phyloP scores from a whole-genome alignment of 1,140 invertebrate species.

The silkworm (Bombyx mori) region ASM3026992v2 NC_085128.1:6639001-6639500 shows the following conservation, averaged over 20 bases:
- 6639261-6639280: not conserved
- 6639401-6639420: too few relatives aligned
- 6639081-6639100: slow-evolving; percentile 25
- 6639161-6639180: slow-evolving; percentile 59
- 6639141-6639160: slow-evolving; percentile 22
- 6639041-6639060: too few relatives aligned
- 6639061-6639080: too few relatives aligned
- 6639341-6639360: too few relatives aligned
- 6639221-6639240: not conserved
- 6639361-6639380: too few relatives aligned
- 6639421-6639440: not conserved
- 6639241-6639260: not conserved
- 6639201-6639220: not conserved
- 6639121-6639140: slow-evolving; percentile 25
- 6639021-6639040: too few relatives aligned
- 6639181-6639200: slow-evolving; percentile 59
- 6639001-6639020: too few relatives aligned
- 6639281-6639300: too few relatives aligned
- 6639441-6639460: slow-evolving; percentile 35
- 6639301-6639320: too few relatives aligned
- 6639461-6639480: slow-evolving; percentile 42
- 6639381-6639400: too few relatives aligned
- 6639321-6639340: too few relatives aligned
- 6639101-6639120: slow-evolving; percentile 31
- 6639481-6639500: slow-evolving; percentile 55